phyloP scores from a whole-genome alignment of 2,113 vertebrate genomes.

The Gnathonemus longibarbis region DNA sequence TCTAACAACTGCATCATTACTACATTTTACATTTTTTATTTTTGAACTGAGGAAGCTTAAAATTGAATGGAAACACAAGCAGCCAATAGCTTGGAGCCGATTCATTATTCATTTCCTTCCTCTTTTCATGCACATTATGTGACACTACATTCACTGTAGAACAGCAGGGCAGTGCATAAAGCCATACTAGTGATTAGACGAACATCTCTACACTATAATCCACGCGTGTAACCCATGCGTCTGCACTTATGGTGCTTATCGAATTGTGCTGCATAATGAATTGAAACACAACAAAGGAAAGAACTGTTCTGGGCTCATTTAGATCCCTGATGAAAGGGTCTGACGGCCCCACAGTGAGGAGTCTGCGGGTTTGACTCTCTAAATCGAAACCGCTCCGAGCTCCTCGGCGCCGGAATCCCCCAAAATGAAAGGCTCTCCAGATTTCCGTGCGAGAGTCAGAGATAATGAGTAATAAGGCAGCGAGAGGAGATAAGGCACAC shows the following conservation, averaged over 20 bases:
- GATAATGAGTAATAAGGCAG: not conserved
- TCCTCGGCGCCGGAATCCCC: too few species aligned
- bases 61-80: not conserved
- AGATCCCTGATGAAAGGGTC: not conserved
- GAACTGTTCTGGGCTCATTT: not conserved
- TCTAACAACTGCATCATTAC: not conserved
- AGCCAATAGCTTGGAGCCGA: not conserved
- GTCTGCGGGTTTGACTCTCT: not conserved
- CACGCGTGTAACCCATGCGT: not conserved
- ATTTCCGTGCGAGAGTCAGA: not conserved
- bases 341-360: not conserved
- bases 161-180: not conserved
- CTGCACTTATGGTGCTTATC: not conserved
- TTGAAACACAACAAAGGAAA: not conserved
- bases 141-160: not conserved
- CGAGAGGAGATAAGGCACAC: not conserved
- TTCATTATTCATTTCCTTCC: not conserved
- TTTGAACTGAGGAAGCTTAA: not conserved
- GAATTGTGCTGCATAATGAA: not conserved
- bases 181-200: not conserved
- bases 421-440: not conserved
- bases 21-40: not conserved
- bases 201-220: not conserved
- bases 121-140: not conserved
- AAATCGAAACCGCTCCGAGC: not conserved